phyloP scores from a whole-genome alignment of 2,888 invertebrate genomes.

The Apodemia duryi region DNA sequence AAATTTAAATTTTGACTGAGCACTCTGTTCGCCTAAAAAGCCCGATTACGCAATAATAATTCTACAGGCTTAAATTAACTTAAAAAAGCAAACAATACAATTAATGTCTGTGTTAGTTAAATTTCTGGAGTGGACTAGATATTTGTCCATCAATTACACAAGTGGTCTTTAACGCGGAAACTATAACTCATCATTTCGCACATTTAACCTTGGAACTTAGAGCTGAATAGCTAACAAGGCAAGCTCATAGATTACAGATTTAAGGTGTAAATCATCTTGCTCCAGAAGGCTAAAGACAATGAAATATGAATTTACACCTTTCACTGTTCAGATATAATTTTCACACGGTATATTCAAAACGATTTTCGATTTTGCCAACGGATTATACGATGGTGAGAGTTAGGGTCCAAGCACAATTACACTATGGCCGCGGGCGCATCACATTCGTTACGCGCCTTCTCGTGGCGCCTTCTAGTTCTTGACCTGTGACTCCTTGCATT shows the following conservation, averaged over 20 bases:
- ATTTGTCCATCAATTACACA: neutral
- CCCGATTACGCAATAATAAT: too few species aligned
- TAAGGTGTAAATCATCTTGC: conserved; percentile 15
- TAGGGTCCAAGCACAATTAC: conserved; percentile 50
- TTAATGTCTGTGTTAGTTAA: neutral
- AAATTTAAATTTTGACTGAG: too few species aligned
- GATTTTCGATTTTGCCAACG: conserved; percentile 27
- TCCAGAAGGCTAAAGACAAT: conserved; percentile 20
- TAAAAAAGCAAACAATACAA: neutral
- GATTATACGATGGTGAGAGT: conserved; percentile 31
- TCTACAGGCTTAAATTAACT: too few species aligned
- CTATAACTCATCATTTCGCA: neutral
- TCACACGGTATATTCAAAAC: conserved; percentile 30
- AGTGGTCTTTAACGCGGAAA: neutral
- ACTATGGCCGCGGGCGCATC: conserved; percentile 48
- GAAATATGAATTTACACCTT: conserved; percentile 24
- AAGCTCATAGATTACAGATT: conserved; percentile 15
- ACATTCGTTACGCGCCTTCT: conserved; percentile 47
- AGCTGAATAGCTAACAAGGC: conserved; percentile 2
- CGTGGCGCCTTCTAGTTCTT: conserved; percentile 34
- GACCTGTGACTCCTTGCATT: conserved; percentile 32
- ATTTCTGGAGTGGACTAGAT: neutral
- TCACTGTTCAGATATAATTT: conserved; percentile 27
- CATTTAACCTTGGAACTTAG: conserved; percentile 1
- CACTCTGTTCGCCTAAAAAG: too few species aligned